Conservation (phyloP, 2,888 invertebrate species). For the Urechis unicinctus region DNA sequence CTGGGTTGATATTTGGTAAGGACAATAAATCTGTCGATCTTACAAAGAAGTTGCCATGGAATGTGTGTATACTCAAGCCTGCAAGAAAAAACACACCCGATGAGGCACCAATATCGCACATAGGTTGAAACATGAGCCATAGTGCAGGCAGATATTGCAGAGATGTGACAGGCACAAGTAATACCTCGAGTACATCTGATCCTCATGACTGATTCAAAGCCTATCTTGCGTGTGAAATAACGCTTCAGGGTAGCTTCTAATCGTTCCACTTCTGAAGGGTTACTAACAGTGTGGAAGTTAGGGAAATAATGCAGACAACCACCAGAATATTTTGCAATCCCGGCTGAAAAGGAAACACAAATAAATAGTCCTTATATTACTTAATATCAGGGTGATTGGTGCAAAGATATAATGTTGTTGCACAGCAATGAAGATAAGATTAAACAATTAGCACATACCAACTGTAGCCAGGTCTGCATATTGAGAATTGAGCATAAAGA, state of each 20-base stretch:
- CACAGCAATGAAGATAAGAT: neutral
- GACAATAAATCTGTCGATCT: conserved; percentile 93
- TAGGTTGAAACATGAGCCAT: neutral
- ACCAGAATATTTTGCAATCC: conserved; percentile 90
- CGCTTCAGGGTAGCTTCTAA: conserved; percentile 73
- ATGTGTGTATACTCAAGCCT: conserved; percentile 91
- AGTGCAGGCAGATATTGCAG: conserved; percentile 76
- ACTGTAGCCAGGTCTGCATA: conserved; percentile 91
- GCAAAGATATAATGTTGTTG: neutral
- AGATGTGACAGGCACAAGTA: conserved; percentile 97
- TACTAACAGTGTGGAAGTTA: conserved; percentile 66
- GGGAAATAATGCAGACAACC: conserved; percentile 91
- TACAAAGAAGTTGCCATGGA: conserved; percentile 99
- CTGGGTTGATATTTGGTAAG: conserved; percentile 94
- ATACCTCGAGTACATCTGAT: conserved; percentile 85
- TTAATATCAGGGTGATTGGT: neutral
- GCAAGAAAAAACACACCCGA: conserved; percentile 31
- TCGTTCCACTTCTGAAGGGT: conserved; percentile 64
- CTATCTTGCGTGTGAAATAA: conserved; percentile 92
- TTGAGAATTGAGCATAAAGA: conserved; percentile 87
- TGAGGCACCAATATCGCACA: neutral
- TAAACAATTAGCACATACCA: conserved; percentile 63
- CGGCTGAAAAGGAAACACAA: conserved; percentile 51
- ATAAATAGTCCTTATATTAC: neutral
- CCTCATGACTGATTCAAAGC: conserved; percentile 98